phyloP scores from a whole-genome alignment of 2,797 vertebrate species.

The Babyrousa celebensis region DNA sequence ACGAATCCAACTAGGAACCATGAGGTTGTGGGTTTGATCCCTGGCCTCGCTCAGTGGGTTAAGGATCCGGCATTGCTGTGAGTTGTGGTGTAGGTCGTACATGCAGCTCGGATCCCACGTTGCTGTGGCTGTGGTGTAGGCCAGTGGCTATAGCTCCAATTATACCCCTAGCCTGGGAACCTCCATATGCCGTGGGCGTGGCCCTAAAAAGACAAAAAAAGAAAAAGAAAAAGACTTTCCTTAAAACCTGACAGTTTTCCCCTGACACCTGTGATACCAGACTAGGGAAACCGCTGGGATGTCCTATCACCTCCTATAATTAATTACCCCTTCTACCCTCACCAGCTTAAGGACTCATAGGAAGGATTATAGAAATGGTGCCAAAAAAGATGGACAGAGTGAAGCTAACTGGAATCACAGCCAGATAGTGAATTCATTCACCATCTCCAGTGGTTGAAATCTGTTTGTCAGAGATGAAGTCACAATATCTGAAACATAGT shows the following conservation, averaged over 20 bases:
- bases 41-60: too few relatives aligned
- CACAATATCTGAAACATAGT: constrained; percentile 37
- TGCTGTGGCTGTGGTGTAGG: too few relatives aligned
- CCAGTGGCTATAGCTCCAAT: too few relatives aligned
- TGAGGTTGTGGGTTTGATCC: too few relatives aligned
- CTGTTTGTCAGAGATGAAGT: constrained; percentile 58
- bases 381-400: constrained; percentile 42
- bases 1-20: too few relatives aligned
- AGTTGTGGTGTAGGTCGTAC: too few relatives aligned
- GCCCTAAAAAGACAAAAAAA: too few relatives aligned
- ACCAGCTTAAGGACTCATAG: constrained; percentile 12
- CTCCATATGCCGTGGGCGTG: too few relatives aligned
- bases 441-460: constrained; percentile 33
- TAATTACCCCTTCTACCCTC: neutral
- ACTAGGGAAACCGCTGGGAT: neutral
- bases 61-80: too few relatives aligned
- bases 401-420: constrained; percentile 26
- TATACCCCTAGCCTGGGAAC: too few relatives aligned
- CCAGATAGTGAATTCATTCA: neutral
- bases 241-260: constrained; percentile 55
- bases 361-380: constrained; percentile 36
- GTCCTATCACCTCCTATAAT: neutral
- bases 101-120: too few relatives aligned
- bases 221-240: neutral
- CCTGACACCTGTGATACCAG: neutral